A percentile compares a stretch with the other conserved stretches of the same genome.
phyloP scores from a whole-genome alignment of 2,113 vertebrate species.

The Gymnobelideus leadbeateri region DNA sequence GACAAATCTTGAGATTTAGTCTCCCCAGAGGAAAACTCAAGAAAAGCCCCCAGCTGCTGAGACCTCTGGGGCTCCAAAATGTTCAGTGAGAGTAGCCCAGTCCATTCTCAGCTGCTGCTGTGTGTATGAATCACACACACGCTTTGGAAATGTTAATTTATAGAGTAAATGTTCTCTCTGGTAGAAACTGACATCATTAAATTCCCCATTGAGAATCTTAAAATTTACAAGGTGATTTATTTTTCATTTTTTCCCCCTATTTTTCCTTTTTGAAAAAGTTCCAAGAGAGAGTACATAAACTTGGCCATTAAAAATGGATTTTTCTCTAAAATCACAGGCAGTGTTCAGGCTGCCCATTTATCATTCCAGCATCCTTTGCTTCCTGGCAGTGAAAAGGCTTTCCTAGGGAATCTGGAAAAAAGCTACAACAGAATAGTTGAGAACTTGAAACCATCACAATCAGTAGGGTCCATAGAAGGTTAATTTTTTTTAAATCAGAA shows the following conservation, averaged over 20 bases:
- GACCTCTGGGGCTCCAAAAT: fast-evolving
- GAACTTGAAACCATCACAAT: neutral
- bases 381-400: conserved; percentile 22
- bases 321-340: conserved; percentile 80
- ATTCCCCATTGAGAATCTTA: conserved; percentile 54
- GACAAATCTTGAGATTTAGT: neutral
- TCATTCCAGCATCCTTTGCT: conserved; percentile 52
- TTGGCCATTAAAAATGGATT: conserved; percentile 80
- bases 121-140: neutral
- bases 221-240: conserved; percentile 71
- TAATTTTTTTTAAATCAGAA: neutral
- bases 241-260: conserved; percentile 21
- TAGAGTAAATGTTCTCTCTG: neutral
- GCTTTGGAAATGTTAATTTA: conserved; percentile 42
- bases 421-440: neutral
- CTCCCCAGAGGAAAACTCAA: neutral
- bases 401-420: conserved; percentile 25
- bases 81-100: neutral
- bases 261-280: conserved; percentile 80
- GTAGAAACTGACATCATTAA: conserved; percentile 58
- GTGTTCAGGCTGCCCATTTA: conserved; percentile 67
- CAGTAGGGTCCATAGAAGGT: neutral
- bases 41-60: neutral
- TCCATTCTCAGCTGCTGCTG: neutral
- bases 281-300: conserved; percentile 82